These are phyloP conservation scores for Lamellibrachia columna DNA, from an alignment of 2,888 invertebrate species.

Conservation along the genomic window DNA sequence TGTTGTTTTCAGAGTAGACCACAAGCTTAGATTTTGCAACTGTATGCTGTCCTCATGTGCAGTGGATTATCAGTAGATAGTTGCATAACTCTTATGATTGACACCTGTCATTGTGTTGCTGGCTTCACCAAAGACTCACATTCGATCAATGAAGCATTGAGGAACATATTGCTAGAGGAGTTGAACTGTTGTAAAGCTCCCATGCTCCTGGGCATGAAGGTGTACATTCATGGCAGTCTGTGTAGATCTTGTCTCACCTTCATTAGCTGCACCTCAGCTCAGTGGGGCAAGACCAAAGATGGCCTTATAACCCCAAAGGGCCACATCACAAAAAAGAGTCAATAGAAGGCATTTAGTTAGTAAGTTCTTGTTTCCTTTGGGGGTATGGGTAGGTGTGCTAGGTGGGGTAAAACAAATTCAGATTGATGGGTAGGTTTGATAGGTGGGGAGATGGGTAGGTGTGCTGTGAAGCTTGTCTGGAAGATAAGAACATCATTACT, in stretches of 20 bases:
- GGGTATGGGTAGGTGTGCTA: too few species aligned
- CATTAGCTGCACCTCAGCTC: neutral
- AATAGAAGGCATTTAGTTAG: neutral
- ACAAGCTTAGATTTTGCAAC: neutral
- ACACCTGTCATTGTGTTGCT: neutral
- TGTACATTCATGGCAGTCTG: neutral
- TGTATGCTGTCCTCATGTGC: neutral
- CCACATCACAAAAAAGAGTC: neutral
- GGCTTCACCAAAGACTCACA: neutral
- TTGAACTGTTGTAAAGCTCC: neutral
- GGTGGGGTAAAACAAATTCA: too few species aligned
- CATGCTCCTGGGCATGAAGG: neutral
- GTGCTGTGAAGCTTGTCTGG: too few species aligned
- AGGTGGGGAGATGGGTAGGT: too few species aligned
- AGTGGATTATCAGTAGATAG: neutral
- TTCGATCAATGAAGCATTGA: neutral
- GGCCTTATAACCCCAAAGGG: slow-evolving; percentile 12
- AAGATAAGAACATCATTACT: too few species aligned
- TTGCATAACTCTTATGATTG: neutral
- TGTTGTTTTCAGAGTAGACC: too few species aligned
- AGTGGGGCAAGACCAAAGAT: neutral
- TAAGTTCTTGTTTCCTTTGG: neutral
- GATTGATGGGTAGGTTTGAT: too few species aligned
- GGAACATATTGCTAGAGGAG: neutral
- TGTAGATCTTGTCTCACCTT: slow-evolving; percentile 5